A percentile compares a stretch with the other conserved stretches of the same genome.
phyloP scores from a whole-genome alignment of 2,113 vertebrate species.

The Coryphaenoides rupestris region DNA sequence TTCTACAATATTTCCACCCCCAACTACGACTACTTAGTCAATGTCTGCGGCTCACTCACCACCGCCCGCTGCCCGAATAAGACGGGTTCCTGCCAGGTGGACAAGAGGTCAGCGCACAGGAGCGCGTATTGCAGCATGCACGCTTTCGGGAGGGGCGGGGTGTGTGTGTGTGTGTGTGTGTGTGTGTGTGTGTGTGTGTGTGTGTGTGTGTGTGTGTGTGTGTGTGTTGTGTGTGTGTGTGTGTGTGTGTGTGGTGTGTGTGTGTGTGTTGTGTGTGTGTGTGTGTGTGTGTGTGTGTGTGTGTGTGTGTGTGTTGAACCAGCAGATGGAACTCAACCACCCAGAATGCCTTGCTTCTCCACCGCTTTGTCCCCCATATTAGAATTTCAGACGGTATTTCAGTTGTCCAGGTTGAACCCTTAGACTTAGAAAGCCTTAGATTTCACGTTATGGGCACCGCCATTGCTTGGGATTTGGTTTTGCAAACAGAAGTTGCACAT shows the following conservation, averaged over 20 bases:
- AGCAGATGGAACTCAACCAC: no score
- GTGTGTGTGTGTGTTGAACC: neutral
- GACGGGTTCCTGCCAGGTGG: conserved; percentile 84
- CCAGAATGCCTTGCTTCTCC: no score
- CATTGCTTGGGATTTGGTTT: no score
- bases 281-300: neutral
- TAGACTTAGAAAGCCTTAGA: no score
- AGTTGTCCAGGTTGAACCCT: no score
- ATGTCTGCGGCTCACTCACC: conserved; percentile 77
- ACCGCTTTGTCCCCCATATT: no score
- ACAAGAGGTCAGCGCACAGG: conserved; percentile 55
- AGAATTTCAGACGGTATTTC: no score
- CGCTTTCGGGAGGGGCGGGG: neutral
- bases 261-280: neutral
- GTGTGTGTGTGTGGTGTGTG: neutral
- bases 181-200: no score
- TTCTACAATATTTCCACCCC: conserved; percentile 67
- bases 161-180: no score
- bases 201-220: no score
- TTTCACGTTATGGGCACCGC: no score
- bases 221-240: neutral
- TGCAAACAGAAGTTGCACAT: no score
- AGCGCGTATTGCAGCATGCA: neutral
- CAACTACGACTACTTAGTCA: conserved; percentile 82
- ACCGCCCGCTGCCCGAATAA: conserved; percentile 57